Percentiles rank a stretch among this genome's conserved stretches.
These are phyloP conservation scores for Ips typographus DNA, from an alignment of 1,140 invertebrate species.

Conservation along the genomic window DNA sequence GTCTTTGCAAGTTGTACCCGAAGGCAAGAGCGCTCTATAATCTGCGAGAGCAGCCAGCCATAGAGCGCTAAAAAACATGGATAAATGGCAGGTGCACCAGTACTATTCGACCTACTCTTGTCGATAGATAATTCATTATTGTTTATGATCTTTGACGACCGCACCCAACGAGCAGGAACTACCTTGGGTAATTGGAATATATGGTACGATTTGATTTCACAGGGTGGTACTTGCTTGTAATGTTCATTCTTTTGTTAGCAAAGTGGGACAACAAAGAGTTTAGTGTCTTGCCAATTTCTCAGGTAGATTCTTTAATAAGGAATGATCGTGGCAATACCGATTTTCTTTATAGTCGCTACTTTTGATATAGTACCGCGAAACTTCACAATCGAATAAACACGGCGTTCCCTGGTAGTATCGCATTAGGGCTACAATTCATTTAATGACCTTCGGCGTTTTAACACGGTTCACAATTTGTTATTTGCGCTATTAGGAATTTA, in stretches of 20 bases:
- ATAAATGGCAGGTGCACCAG: slow-evolving; percentile 40
- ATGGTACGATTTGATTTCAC: slow-evolving; percentile 10
- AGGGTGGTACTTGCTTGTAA: slow-evolving; percentile 1
- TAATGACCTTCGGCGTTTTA: slow-evolving; percentile 14
- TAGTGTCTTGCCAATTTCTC: background rate
- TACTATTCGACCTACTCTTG: slow-evolving; percentile 43
- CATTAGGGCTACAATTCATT: slow-evolving; percentile 22
- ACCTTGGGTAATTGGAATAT: slow-evolving; percentile 25
- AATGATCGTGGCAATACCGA: slow-evolving; percentile 24
- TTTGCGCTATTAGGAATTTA: slow-evolving; percentile 16
- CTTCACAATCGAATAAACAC: slow-evolving; percentile 36
- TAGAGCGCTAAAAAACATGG: slow-evolving; percentile 24
- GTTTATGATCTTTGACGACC: slow-evolving; percentile 36
- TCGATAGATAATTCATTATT: slow-evolving; percentile 44
- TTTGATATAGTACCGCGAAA: slow-evolving; percentile 32
- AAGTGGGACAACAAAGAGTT: too few relatives aligned
- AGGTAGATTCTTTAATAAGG: slow-evolving; percentile 24
- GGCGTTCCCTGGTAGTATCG: slow-evolving; percentile 16
- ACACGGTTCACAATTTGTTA: slow-evolving; percentile 23
- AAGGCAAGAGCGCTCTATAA: slow-evolving; percentile 24
- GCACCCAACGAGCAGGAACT: slow-evolving; percentile 37
- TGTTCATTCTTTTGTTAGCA: too few relatives aligned
- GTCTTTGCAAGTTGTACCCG: slow-evolving; percentile 8
- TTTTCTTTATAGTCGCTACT: slow-evolving; percentile 27
- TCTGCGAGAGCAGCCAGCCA: slow-evolving; percentile 29